These are phyloP conservation scores for Trypoxylus dichotomus DNA, from an alignment of 1,140 invertebrate species.

Conservation along the genomic window DNA sequence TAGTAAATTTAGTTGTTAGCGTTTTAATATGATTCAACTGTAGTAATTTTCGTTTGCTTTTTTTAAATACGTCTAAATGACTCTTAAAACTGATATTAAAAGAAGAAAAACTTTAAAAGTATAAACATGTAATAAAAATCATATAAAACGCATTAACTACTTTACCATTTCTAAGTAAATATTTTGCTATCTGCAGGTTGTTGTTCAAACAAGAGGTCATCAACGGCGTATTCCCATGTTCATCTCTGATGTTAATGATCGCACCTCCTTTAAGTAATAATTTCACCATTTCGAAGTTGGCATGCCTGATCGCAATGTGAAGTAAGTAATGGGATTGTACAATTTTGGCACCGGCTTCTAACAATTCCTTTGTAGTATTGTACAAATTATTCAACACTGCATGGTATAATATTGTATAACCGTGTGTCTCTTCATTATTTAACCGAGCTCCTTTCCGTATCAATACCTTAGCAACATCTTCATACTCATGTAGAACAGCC, in stretches of 20 bases:
- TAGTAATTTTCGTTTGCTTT: too few species aligned
- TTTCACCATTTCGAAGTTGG: slow-evolving; percentile 56
- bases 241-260: slow-evolving; percentile 58
- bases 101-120: neutral
- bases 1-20: too few species aligned
- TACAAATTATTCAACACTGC: slow-evolving; percentile 39
- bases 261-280: slow-evolving; percentile 57
- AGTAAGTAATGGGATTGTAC: slow-evolving; percentile 61
- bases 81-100: neutral
- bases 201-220: slow-evolving; percentile 62
- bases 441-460: slow-evolving; percentile 59
- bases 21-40: too few species aligned
- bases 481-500: slow-evolving; percentile 56
- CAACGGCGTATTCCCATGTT: slow-evolving; percentile 62
- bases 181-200: slow-evolving; percentile 57
- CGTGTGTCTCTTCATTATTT: slow-evolving; percentile 61
- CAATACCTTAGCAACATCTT: slow-evolving; percentile 55
- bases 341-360: slow-evolving; percentile 60
- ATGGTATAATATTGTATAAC: slow-evolving; percentile 38
- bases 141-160: slow-evolving; percentile 2
- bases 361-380: slow-evolving; percentile 44
- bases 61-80: too few species aligned
- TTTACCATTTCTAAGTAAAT: slow-evolving; percentile 57
- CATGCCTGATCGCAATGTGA: slow-evolving; percentile 59
- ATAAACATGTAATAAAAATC: neutral